Evolutionary conservation across 30 jellyfish, hydroid and myxozoan species (phyloP), one percentile per base, ranked within the genome.

Genomic region (Hydractinia echinata): DNA sequence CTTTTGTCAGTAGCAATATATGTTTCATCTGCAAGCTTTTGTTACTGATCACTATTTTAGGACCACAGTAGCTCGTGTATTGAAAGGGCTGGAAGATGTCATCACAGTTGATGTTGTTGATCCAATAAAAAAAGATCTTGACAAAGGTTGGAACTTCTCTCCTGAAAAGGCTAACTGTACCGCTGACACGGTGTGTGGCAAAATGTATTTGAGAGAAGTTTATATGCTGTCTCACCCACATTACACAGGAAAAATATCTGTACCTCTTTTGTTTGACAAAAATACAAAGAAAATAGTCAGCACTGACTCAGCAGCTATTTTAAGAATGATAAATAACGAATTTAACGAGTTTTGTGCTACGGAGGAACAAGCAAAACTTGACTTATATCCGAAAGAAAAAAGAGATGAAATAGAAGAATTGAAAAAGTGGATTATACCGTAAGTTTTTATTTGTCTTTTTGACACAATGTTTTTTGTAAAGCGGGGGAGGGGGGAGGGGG

Each of bases 231-330:
- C 96, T 1, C 94, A 87, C 51, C 96, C 99, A 1, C 79, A 84
- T n/a, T 93, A 76, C 52, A 84, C 76, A 48, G 99, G 99, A 10
- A 72, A 93, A 62, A 80, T 73, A 11, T 50, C 99, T 20, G 96
- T 93, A 44, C 99, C 99, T 30, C 94, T 81, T 5, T 81, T 93
- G 3, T 93, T 89, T 86, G 99, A 93, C 77, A 87, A 87, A 83
- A 58, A 87, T 69, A 78, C 76, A 53, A 87, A 76, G 62, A 93
- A 92, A 53, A 84, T 93, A 21, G 96, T 93, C 0, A 87, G 67
- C 83, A 93, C 74, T 87, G 95, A 85, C 39, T 93, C 95, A 5
- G 88, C 92, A 21, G 99, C 87, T 55, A 93, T 93, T 55, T 7
- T 93, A 82, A 74, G 95, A 68, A 93, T 93, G 95, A 72, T 93